Conservation (phyloP, 2,888 invertebrate species). For the Nymphalis polychloros region DNA sequence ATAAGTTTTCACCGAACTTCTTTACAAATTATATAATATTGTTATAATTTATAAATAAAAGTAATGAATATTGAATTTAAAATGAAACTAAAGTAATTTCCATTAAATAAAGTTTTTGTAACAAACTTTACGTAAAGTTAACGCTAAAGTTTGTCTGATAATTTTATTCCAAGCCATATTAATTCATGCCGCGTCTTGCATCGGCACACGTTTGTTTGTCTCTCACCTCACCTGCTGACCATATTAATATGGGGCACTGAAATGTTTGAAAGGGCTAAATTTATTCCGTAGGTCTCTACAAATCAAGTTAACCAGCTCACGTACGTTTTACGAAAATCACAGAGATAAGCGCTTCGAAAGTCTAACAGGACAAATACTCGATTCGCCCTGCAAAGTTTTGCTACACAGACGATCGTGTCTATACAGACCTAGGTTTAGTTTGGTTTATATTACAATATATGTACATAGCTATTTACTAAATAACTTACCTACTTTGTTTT, state of each 20-base stretch:
- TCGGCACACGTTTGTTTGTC: not conserved
- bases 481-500: too few species aligned
- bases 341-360: constrained; percentile 18
- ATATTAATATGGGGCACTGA: constrained; percentile 2
- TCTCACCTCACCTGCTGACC: not conserved
- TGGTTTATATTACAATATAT: too few species aligned
- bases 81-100: not conserved
- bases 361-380: not conserved
- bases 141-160: not conserved
- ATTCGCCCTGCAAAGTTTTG: not conserved
- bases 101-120: not conserved
- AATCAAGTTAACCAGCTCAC: constrained; percentile 25
- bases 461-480: too few species aligned
- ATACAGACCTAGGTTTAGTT: not conserved
- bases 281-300: constrained; percentile 14
- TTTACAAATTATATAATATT: too few species aligned
- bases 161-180: not conserved
- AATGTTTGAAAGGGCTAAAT: constrained; percentile 18
- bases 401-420: not conserved
- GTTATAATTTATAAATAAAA: too few species aligned
- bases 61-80: too few species aligned
- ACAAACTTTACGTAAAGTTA: too few species aligned
- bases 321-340: constrained; percentile 32
- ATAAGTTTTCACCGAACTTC: too few species aligned
- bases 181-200: not conserved